Evolutionary conservation across 2,888 invertebrate species (phyloP), one percentile per base, ranked within the genome.

Genomic region (Tinea trinotella): DNA sequence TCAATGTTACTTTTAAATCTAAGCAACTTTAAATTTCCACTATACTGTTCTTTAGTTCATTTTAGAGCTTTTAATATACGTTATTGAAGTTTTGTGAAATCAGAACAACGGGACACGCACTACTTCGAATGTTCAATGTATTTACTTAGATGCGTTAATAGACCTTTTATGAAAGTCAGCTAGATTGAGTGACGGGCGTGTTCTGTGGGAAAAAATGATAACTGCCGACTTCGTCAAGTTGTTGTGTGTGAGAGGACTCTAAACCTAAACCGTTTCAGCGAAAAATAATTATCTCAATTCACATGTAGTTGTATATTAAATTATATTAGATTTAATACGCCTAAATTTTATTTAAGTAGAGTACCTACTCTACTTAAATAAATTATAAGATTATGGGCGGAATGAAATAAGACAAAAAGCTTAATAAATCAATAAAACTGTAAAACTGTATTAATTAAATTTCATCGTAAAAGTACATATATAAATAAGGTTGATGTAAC

Each of bases 131-230:
- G 3, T 30, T n/a, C 30, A 30, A 30, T 30, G 52, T 52, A 24
- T 52, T 52, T 52, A 52, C 22, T 24, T 52, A 52, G 7, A 12
- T 17, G 52, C 35, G 35, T 30, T 30, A 35, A 52, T 15, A 35
- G 30, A 13, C 1, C 52, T 35, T 20, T 22, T 35, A 52, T 52
- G 36, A 52, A 34, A 34, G 52, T 13, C 52, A 13, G 30, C 22
- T n/a, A 12, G 12, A 24, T 18, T 34, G 52, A 30, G 35, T 52
- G 18, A 17, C 52, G 15, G 52, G 9, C 19, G n/a, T n/a, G 18
- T 7, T 6, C 34, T 35, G 52, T 52, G 52, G 52, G 52, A 52
- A 52, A 52, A 35, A 17, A 18, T 30, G 30, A 30, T 30, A 30
- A 30, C 30, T 30, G 30, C 30, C 4, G 30, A n/a, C 30, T 2